Evolutionary conservation across 2,888 invertebrate species (phyloP).

Genomic region (Lydus trimaculatus): DNA sequence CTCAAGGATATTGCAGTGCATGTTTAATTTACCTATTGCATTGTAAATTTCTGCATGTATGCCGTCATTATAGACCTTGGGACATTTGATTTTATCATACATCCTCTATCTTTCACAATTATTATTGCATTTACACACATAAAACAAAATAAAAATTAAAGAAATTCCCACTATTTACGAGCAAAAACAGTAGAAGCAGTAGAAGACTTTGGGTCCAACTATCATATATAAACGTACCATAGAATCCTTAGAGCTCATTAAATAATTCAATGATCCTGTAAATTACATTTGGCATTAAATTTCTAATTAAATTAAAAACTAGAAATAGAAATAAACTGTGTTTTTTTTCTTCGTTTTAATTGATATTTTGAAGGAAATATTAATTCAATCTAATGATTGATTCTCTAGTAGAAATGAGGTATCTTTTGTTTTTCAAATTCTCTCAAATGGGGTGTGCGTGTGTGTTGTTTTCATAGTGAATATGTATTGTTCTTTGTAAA

Average conservation of each 20-base stretch:
- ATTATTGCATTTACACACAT: background rate
- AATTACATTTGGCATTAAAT: slow-evolving; percentile 21
- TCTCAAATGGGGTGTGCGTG: background rate
- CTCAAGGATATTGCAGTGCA: slow-evolving; percentile 35
- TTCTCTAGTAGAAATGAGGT: background rate
- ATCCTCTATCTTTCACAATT: slow-evolving; percentile 1
- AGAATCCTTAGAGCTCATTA: slow-evolving; percentile 11
- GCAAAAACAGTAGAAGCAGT: no score
- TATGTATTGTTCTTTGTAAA: background rate
- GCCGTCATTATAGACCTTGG: slow-evolving; percentile 22
- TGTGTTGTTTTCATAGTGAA: background rate
- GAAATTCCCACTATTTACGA: no score
- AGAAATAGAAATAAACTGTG: background rate
- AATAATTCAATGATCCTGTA: slow-evolving; percentile 23
- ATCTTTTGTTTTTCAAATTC: background rate
- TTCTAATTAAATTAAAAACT: slow-evolving; percentile 1
- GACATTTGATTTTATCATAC: slow-evolving; percentile 2
- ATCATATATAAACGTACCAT: no score
- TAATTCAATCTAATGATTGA: background rate
- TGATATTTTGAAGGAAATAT: background rate
- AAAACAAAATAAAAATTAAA: no score
- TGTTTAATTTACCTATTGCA: slow-evolving; percentile 29
- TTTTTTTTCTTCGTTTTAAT: background rate
- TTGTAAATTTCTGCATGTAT: slow-evolving; percentile 30
- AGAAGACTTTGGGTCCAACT: background rate